These are phyloP conservation scores for Orbicella faveolata DNA, from an alignment of 64 coral and sea anemone species.

Conservation along the genomic window DNA sequence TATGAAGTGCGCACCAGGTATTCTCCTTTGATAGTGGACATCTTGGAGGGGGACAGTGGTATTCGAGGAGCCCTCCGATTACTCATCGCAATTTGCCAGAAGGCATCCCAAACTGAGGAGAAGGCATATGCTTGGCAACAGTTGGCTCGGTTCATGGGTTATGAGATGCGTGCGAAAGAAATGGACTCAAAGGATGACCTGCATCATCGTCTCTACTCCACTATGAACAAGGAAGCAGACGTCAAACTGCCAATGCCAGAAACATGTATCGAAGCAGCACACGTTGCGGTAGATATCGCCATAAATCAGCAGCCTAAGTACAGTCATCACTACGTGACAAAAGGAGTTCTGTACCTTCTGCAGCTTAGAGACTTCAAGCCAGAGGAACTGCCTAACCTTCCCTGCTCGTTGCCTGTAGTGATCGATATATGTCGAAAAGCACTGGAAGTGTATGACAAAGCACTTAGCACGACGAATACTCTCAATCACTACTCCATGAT, in stretches of 20 bases:
- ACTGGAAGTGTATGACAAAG: slow-evolving; percentile 23
- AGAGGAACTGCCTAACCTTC: background rate
- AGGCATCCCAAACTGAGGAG: background rate
- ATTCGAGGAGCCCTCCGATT: slow-evolving; percentile 13
- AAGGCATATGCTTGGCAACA: slow-evolving; percentile 61
- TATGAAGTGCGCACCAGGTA: slow-evolving; percentile 7
- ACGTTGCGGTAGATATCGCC: slow-evolving; percentile 45
- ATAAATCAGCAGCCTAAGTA: slow-evolving; percentile 21
- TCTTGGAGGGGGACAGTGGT: background rate
- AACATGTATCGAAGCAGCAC: slow-evolving; percentile 48
- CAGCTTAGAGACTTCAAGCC: slow-evolving; percentile 28
- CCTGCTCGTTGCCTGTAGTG: background rate
- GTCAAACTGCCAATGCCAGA: background rate
- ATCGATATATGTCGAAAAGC: slow-evolving; percentile 37
- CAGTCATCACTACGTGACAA: slow-evolving; percentile 39
- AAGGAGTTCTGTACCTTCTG: slow-evolving; percentile 39
- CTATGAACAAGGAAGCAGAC: background rate
- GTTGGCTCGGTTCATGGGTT: slow-evolving; percentile 35
- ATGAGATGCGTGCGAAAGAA: slow-evolving; percentile 31
- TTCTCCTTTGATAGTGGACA: slow-evolving; percentile 42
- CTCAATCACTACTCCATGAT: slow-evolving; percentile 37
- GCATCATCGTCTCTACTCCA: background rate
- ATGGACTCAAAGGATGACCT: slow-evolving; percentile 2
- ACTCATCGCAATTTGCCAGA: slow-evolving; percentile 28
- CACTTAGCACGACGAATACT: background rate